Evolutionary conservation across 2,888 invertebrate genomes (phyloP).

Genomic region (Baronia brevicornis): DNA sequence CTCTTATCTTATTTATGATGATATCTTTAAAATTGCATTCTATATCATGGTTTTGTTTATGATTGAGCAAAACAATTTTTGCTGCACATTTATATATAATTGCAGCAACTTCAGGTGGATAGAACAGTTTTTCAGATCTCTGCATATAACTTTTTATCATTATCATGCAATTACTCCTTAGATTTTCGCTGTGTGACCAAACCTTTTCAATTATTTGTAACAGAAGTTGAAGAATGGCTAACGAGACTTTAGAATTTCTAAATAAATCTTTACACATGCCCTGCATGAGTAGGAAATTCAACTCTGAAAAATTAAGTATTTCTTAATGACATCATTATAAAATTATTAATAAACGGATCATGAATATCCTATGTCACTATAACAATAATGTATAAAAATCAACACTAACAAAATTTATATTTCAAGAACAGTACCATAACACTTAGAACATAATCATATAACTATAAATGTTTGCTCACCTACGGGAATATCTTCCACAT

Average conservation of each 20-base stretch:
- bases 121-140: slow-evolving; percentile 47
- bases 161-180: slow-evolving; percentile 56
- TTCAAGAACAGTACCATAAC: slow-evolving; percentile 8
- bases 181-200: slow-evolving; percentile 35
- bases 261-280: slow-evolving; percentile 54
- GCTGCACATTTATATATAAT: slow-evolving; percentile 57
- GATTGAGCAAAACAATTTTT: slow-evolving; percentile 41
- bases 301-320: slow-evolving; percentile 36
- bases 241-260: slow-evolving; percentile 46
- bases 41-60: slow-evolving; percentile 27
- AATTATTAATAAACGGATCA: no score
- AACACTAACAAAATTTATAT: no score
- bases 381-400: no score
- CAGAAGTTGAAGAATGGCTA: slow-evolving; percentile 42
- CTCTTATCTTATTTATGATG: slow-evolving; percentile 40
- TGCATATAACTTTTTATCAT: slow-evolving; percentile 59
- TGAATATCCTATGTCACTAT: no score
- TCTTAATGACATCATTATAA: no score
- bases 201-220: slow-evolving; percentile 44
- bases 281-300: slow-evolving; percentile 50
- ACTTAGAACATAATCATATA: slow-evolving; percentile 7
- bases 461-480: slow-evolving; percentile 33
- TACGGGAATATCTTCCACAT: slow-evolving; percentile 39
- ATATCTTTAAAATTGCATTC: slow-evolving; percentile 37
- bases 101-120: slow-evolving; percentile 53